Evolutionary conservation across 2,797 vertebrate genomes (phyloP).

Genomic region (Miichthys miiuy): DNA sequence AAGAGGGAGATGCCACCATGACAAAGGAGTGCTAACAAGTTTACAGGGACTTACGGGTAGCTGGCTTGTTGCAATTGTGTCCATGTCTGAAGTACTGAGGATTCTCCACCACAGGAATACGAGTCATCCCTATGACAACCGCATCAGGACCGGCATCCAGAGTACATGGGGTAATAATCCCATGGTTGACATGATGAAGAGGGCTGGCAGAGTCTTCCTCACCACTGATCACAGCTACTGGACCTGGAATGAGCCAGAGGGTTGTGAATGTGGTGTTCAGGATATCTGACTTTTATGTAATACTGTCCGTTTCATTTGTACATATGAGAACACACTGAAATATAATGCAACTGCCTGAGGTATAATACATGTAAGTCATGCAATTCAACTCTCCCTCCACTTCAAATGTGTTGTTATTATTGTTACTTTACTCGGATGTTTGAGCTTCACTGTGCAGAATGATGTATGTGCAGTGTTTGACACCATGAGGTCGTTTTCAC

Average conservation of each 20-base stretch:
- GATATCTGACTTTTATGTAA: not conserved
- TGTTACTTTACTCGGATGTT: not conserved
- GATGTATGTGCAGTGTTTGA: not conserved
- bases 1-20: not conserved
- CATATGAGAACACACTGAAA: not conserved
- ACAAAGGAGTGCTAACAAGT: not conserved
- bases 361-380: not conserved
- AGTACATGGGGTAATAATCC: conserved; percentile 94
- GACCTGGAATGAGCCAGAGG: conserved; percentile 83
- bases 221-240: conserved; percentile 96
- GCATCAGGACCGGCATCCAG: conserved; percentile 94
- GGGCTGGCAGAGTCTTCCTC: conserved; percentile 99
- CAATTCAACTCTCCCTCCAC: not conserved
- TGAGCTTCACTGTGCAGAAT: not conserved
- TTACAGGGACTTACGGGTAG: conserved; percentile 91
- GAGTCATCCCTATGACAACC: conserved; percentile 98
- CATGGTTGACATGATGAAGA: conserved; percentile 97
- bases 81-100: conserved; percentile 98
- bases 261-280: not conserved
- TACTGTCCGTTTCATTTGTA: not conserved
- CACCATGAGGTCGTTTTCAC: not conserved
- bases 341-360: not conserved
- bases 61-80: conserved; percentile 97
- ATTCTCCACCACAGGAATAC: conserved; percentile 97
- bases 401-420: not conserved